Conservation (phyloP, 2,888 invertebrate species). For the Dexiosoma caninum region DNA sequence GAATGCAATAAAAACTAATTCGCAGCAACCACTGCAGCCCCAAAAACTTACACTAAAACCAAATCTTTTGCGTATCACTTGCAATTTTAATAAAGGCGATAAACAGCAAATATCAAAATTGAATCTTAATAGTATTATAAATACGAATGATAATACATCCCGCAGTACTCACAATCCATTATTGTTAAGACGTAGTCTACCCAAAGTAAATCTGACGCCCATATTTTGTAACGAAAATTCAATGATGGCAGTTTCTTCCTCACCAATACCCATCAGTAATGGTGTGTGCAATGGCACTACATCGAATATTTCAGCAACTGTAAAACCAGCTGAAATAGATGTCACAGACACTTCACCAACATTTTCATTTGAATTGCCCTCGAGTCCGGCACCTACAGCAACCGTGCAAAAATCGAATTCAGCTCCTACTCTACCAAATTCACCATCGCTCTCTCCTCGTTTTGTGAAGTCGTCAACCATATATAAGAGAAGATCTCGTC, state of each 20-base stretch:
- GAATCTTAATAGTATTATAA: background rate
- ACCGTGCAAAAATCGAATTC: constrained; percentile 77
- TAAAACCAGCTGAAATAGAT: constrained; percentile 41
- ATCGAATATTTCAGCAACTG: background rate
- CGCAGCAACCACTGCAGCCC: constrained; percentile 54
- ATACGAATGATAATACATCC: constrained; percentile 7
- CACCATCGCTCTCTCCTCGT: constrained; percentile 76
- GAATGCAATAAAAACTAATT: constrained; percentile 55
- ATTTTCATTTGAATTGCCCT: constrained; percentile 61
- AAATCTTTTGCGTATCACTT: constrained; percentile 66
- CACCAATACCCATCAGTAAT: constrained; percentile 68
- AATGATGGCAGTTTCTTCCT: constrained; percentile 47
- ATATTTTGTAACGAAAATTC: constrained; percentile 71
- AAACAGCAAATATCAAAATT: constrained; percentile 23
- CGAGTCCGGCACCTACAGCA: constrained; percentile 59
- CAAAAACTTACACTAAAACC: constrained; percentile 66
- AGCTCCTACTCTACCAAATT: constrained; percentile 76
- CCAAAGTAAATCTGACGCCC: constrained; percentile 76
- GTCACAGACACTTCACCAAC: constrained; percentile 40
- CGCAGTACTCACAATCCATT: constrained; percentile 65
- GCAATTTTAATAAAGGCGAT: constrained; percentile 56
- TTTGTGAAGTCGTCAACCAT: constrained; percentile 77
- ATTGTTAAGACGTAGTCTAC: constrained; percentile 70
- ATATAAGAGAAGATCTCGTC: constrained; percentile 76
- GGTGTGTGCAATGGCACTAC: constrained; percentile 26